Conservation (phyloP, 2,797 vertebrate genomes). For the Lophotriccus pileatus region DNA sequence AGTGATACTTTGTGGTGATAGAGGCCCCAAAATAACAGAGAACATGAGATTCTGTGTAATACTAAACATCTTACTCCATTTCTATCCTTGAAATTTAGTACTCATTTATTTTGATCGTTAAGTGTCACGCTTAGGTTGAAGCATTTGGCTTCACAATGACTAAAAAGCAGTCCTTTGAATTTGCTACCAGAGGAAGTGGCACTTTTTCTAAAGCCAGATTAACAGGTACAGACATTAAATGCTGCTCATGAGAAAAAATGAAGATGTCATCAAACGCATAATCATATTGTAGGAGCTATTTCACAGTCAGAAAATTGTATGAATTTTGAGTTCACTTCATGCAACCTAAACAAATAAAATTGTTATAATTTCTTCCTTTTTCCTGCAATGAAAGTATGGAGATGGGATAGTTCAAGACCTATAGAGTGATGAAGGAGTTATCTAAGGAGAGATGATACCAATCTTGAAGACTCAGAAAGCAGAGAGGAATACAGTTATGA, state of each 20-base stretch:
- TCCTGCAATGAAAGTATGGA: background rate
- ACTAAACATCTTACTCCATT: background rate
- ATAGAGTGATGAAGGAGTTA: background rate
- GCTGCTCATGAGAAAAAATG: background rate
- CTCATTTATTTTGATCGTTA: background rate
- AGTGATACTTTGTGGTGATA: background rate
- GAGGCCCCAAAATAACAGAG: background rate
- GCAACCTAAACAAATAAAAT: background rate
- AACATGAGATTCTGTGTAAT: background rate
- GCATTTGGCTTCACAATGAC: background rate
- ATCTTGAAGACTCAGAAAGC: background rate
- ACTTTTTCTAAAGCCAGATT: background rate
- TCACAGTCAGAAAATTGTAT: background rate
- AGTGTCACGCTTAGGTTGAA: background rate
- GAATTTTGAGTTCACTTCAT: background rate
- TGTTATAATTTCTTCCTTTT: background rate
- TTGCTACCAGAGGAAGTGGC: background rate
- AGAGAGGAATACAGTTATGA: background rate
- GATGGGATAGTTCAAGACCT: background rate
- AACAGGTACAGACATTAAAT: background rate
- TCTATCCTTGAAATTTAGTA: background rate
- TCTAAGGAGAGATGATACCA: background rate
- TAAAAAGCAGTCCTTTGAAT: background rate
- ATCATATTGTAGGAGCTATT: background rate
- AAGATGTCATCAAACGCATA: background rate